Evolutionary conservation across 2,888 invertebrate genomes (phyloP).

Genomic region (Mimumesa dahlbomi): DNA sequence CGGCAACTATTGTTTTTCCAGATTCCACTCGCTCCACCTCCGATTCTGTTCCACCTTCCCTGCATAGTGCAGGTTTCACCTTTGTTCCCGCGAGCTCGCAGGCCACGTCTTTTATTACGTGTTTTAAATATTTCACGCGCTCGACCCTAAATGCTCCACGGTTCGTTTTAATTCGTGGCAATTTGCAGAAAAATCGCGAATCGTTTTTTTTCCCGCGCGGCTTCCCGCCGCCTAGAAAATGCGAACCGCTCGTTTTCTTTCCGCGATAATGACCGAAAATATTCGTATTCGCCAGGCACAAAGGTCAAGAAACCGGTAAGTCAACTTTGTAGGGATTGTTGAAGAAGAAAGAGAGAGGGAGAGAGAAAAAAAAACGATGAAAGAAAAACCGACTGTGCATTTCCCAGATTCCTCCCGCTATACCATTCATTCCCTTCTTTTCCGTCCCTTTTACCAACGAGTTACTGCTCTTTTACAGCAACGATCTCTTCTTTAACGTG

Average conservation of each 20-base stretch:
- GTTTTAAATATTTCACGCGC: not conserved
- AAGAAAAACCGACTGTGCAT: slow-evolving; percentile 18
- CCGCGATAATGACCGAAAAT: slow-evolving; percentile 67
- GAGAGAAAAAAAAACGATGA: no score
- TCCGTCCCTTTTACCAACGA: not conserved
- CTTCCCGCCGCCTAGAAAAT: not conserved
- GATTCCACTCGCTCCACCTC: not conserved
- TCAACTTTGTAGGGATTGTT: slow-evolving; percentile 34
- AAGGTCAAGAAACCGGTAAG: slow-evolving; percentile 72
- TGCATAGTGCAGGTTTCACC: not conserved
- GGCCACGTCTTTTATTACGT: not conserved
- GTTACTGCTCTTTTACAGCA: not conserved
- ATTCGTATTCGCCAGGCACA: slow-evolving; percentile 69
- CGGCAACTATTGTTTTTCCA: slow-evolving; percentile 3
- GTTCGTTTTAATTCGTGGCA: no score
- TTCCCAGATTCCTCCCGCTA: slow-evolving; percentile 42
- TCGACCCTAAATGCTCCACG: no score
- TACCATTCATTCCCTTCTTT: slow-evolving; percentile 31
- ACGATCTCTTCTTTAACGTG: slow-evolving; percentile 1
- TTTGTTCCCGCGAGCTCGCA: not conserved
- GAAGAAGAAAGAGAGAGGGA: not conserved
- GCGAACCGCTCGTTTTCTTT: not conserved
- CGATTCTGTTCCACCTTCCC: not conserved
- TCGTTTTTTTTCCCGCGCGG: no score
- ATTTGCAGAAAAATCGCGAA: no score